Evolutionary conservation across 1,140 invertebrate genomes (phyloP).

Genomic region (Lepidotrigona ventralis): DNA sequence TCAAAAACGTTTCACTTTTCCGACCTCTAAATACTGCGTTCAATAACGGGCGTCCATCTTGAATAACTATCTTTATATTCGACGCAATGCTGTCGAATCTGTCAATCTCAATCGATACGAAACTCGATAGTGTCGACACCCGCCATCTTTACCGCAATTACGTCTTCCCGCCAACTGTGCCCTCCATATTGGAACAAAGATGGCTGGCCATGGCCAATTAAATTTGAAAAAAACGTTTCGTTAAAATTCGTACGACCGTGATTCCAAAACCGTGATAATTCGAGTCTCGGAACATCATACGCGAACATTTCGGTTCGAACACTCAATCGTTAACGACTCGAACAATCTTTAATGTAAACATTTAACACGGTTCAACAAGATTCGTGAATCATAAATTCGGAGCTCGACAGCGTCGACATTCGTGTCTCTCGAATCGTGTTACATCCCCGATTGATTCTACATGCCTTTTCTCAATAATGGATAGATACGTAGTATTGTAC

Average conservation of each 20-base stretch:
- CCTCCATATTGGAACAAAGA: not conserved
- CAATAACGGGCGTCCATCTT: not conserved
- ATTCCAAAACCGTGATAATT: not conserved
- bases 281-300: no score
- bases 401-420: not conserved
- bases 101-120: not conserved
- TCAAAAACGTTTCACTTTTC: not conserved
- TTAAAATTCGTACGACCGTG: not conserved
- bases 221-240: not conserved
- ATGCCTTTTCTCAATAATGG: not conserved
- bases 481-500: not conserved
- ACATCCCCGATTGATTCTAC: not conserved
- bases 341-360: not conserved
- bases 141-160: not conserved
- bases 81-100: not conserved
- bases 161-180: not conserved
- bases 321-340: not conserved
- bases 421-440: not conserved
- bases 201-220: not conserved
- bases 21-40: not conserved
- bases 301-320: not conserved
- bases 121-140: not conserved
- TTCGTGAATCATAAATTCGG: no score
- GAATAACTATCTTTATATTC: not conserved
- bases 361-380: not conserved